Evolutionary conservation across 23 tunicate species (phyloP).

Genomic region (Halocynthia aurantium): DNA sequence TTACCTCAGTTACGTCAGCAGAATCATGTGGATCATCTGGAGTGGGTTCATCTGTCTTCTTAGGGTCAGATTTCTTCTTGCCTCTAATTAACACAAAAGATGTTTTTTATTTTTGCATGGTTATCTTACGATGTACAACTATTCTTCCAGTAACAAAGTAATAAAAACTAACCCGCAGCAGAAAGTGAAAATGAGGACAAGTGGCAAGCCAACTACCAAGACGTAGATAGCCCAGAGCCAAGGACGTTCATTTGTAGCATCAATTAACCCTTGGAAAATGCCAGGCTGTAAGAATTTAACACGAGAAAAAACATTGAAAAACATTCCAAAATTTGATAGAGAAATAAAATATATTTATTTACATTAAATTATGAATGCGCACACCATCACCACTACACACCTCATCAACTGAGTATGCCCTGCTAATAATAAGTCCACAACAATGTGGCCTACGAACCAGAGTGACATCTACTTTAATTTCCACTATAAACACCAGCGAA

Average conservation of each 20-base stretch:
- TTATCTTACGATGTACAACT: background rate
- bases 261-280: slow-evolving; percentile 32
- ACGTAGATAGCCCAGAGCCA: slow-evolving; percentile 85
- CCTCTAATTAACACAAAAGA: background rate
- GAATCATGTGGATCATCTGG: slow-evolving; percentile 82
- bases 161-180: slow-evolving; percentile 47
- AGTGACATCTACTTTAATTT: no score
- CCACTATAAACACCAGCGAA: no score
- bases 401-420: no score
- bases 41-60: slow-evolving; percentile 85
- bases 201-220: slow-evolving; percentile 62
- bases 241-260: slow-evolving; percentile 56
- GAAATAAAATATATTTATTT: background rate
- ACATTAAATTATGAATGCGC: background rate
- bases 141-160: background rate
- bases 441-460: no score
- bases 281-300: slow-evolving; percentile 51
- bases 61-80: slow-evolving; percentile 36
- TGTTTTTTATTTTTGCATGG: background rate
- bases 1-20: slow-evolving; percentile 48
- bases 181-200: slow-evolving; percentile 42
- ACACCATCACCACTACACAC: background rate
- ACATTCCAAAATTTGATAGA: background rate
- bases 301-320: no score
- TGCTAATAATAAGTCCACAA: no score